Evolutionary conservation across 2,888 invertebrate genomes (phyloP), one percentile per base, ranked within the genome.

Genomic region (Coleophora deauratella): DNA sequence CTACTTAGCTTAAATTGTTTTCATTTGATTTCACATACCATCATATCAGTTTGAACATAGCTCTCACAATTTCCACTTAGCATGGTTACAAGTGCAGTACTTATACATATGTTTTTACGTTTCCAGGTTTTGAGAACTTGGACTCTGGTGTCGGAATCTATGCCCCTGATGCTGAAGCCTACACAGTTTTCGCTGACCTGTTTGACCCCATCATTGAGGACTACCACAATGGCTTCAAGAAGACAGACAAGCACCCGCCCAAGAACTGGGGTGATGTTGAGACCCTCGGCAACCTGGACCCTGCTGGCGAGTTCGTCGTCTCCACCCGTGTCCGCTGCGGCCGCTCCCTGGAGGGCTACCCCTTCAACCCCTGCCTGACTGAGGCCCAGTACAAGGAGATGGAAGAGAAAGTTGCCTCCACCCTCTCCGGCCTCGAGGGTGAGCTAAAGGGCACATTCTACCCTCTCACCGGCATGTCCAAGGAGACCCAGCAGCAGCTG

Each of bases 121-220:
- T 78, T 87, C 40, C 72, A 94, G 95, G 96, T 76, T 88, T 97
- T 71, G 96, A 97, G 87, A 98, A 99, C 84, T 91, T 93, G 77
- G 98, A 98, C 86, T 97, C 97, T 53, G 97, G 97, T 65, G 95
- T 97, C 51, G 98, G 98, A 74, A 94, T 98, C 87, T 98, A 98
- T 75, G 98, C 98, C 44, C 97, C 98, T 46, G 98, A 98, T 78
- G 97, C 98, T 51, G 98, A 98, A 82, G 81, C 97, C 42, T 99
- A 98, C 89, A 91, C 93, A 59, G 90, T 93, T 42, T 99, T 98
- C 81, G 89, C 94, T 51, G 95, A 94, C 43, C 89, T 99, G 57
- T 98, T 99, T 84, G 96, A 98, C 87, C 97, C 97, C 77, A 94
- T 99, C 88, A 98, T 99, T 79, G 96, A 97, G 76, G 97, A 97